Evolutionary conservation across 2,113 vertebrate genomes (phyloP).

Genomic region (Chelonoidis abingdonii): DNA sequence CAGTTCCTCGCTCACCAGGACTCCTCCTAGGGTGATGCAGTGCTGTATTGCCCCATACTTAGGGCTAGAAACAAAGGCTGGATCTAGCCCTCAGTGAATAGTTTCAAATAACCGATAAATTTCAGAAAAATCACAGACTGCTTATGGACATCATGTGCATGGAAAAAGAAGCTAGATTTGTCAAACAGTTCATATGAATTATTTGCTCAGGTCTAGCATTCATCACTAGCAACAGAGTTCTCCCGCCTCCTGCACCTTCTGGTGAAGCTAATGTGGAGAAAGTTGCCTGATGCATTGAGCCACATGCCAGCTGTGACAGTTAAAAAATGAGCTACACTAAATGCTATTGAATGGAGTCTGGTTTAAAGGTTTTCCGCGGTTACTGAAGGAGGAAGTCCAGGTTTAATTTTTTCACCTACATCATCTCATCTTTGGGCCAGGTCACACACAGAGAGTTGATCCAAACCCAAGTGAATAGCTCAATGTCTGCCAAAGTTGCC

Average conservation of each 20-base stretch:
- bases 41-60: not conserved
- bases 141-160: not conserved
- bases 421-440: not conserved
- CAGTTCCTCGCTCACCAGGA: not conserved
- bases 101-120: not conserved
- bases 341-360: not conserved
- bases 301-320: not conserved
- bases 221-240: not conserved
- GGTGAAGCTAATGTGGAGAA: not conserved
- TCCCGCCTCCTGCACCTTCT: not conserved
- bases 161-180: not conserved
- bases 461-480: not conserved
- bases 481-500: not conserved
- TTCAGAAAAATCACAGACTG: not conserved
- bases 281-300: not conserved
- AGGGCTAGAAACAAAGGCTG: not conserved
- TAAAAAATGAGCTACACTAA: not conserved
- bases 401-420: constrained; percentile 11
- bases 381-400: accelerated
- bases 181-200: not conserved
- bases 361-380: too few species aligned
- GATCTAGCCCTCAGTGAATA: not conserved
- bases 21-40: not conserved
- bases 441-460: not conserved
- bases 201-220: constrained; percentile 8